Evolutionary conservation across 2,113 vertebrate genomes (phyloP).

Genomic region (Thryonomys swinderianus): DNA sequence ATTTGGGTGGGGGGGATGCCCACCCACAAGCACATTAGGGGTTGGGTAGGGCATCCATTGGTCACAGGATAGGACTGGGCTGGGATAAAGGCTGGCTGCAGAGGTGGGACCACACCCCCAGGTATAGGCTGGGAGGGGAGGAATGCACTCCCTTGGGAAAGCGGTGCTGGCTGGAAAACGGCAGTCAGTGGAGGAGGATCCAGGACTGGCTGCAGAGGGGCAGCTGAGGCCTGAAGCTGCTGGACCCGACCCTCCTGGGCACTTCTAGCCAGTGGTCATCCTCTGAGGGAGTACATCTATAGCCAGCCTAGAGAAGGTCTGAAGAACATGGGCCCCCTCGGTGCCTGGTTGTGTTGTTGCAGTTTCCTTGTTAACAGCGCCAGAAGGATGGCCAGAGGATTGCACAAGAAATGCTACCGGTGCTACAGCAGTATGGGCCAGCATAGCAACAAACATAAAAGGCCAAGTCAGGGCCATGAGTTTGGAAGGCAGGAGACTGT

Average conservation of each 20-base stretch:
- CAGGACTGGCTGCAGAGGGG: conserved; percentile 83
- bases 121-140: conserved; percentile 88
- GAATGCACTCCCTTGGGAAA: conserved; percentile 89
- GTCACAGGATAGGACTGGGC: conserved; percentile 90
- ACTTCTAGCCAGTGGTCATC: conserved; percentile 99
- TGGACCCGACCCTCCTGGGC: conserved; percentile 93
- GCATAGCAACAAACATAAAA: conserved; percentile 91
- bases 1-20: conserved; percentile 99
- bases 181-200: conserved; percentile 82
- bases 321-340: conserved; percentile 85
- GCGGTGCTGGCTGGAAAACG: conserved; percentile 84
- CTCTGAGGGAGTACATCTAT: conserved; percentile 96
- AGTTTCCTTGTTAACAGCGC: conserved; percentile 87
- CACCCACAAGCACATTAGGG: conserved; percentile 92
- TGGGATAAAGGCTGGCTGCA: conserved; percentile 92
- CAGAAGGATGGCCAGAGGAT: conserved; percentile 96
- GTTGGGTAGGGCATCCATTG: conserved; percentile 92
- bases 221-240: conserved; percentile 79
- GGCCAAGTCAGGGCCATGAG: conserved; percentile 94
- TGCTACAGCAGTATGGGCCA: conserved; percentile 89
- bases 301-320: conserved; percentile 86
- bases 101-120: conserved; percentile 90
- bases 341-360: conserved; percentile 89
- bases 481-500: conserved; percentile 77
- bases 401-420: conserved; percentile 94